phyloP scores from a whole-genome alignment of 2,797 vertebrate genomes.

The Hydrophis major region DNA sequence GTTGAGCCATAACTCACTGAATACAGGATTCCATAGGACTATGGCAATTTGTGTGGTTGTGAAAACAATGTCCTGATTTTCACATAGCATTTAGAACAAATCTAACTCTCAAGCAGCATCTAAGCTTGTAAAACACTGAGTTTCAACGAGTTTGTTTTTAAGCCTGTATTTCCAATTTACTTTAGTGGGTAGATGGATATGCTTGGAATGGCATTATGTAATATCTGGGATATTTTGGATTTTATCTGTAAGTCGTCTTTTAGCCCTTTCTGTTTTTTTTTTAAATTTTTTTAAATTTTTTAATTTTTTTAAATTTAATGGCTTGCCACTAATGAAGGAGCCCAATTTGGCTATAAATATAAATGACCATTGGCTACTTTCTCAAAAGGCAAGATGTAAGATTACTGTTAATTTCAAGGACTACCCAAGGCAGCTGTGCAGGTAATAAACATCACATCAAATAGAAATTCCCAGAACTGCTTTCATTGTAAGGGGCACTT shows the following conservation, averaged over 20 bases:
- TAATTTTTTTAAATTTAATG: neutral
- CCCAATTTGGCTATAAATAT: neutral
- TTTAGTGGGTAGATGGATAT: neutral
- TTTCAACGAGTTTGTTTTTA: neutral
- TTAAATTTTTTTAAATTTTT: too few species aligned
- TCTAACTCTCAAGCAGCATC: neutral
- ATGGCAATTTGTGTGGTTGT: neutral
- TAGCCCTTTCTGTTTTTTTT: neutral
- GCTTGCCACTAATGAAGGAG: neutral
- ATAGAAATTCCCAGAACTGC: neutral
- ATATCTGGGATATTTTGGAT: neutral
- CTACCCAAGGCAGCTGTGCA: neutral
- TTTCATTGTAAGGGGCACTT: slow-evolving; percentile 1
- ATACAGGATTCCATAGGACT: neutral
- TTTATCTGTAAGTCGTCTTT: neutral
- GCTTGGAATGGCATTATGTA: neutral
- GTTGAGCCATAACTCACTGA: neutral
- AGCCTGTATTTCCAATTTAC: neutral
- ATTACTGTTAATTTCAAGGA: slow-evolving; percentile 1
- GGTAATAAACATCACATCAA: slow-evolving; percentile 16
- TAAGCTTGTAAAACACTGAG: neutral
- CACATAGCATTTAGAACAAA: neutral
- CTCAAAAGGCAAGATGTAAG: slow-evolving; percentile 1
- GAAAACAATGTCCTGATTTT: neutral
- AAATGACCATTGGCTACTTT: neutral